These are phyloP conservation scores for Allobates femoralis DNA, from an alignment of 2,797 vertebrate species.

Conservation along the genomic window DNA sequence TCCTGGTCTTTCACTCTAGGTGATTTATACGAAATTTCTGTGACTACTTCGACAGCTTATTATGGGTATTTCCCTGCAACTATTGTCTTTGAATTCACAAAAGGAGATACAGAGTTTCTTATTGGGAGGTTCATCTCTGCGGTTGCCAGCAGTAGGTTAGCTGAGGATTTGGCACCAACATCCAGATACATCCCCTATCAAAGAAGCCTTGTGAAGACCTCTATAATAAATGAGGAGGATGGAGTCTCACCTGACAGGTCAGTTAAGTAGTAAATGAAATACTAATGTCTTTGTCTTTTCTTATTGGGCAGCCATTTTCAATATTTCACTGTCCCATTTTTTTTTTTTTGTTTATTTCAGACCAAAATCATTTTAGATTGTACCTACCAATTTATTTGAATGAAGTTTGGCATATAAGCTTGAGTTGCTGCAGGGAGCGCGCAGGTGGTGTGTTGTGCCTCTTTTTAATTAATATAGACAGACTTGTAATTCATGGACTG, in stretches of 20 bases:
- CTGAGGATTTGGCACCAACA: constrained; percentile 76
- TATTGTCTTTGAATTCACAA: constrained; percentile 82
- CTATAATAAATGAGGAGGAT: constrained; percentile 65
- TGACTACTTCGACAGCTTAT: constrained; percentile 72
- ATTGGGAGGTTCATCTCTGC: constrained; percentile 83
- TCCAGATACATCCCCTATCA: constrained; percentile 75
- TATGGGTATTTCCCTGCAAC: constrained; percentile 79
- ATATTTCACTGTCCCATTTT: not conserved
- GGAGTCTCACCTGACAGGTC: constrained; percentile 46
- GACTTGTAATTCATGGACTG: no score
- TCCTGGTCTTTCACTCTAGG: constrained; percentile 71
- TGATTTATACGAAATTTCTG: constrained; percentile 73
- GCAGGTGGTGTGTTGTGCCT: no score
- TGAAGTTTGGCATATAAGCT: no score
- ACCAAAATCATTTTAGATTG: no score
- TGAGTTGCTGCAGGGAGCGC: no score
- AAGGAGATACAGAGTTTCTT: constrained; percentile 75
- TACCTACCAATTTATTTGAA: no score
- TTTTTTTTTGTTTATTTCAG: no score
- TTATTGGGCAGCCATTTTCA: not conserved
- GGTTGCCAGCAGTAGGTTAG: constrained; percentile 74
- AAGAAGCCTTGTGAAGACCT: constrained; percentile 57
- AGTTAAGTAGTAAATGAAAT: not conserved
- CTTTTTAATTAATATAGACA: no score
- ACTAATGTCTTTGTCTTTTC: not conserved